Evolutionary conservation across 2,113 vertebrate genomes (phyloP), one percentile per base, ranked within the genome.

Genomic region (Neolamprologus sp.): DNA sequence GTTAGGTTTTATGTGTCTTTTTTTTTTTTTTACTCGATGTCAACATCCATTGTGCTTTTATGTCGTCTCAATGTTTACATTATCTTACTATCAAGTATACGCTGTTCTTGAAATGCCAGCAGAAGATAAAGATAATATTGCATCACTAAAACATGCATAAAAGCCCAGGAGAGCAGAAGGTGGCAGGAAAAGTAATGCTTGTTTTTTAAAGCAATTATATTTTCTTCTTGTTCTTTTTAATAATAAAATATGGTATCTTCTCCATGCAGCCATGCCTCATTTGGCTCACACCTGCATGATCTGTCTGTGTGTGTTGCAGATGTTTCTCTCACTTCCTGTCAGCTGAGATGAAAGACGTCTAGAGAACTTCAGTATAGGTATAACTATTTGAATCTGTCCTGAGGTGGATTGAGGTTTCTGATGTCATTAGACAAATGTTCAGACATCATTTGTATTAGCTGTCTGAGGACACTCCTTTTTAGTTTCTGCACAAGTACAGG

Each of bases 311-410:
- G 26, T n/a, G 17, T 6, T 51, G 73, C 45, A 51, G 45, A 78
- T 78, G 45, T 51, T 51, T 51, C 45, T 51, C 26, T 51, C 45
- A 78, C 45, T 30, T 51, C 28, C 12, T 40, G 19, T 57, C 12
- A 83, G 49, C 17, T 47, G 10, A 71, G 49, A 35, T 60, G 35
- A 30, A 83, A 21, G 7, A 33, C 7, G 3, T 71, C 3, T 16
- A 13, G 51, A 71, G 6, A 30, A 71, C 51, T n/a, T 82, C n/a
- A 0, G 9, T 1, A 45, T 5, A 33, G 19, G 13, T 49, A 4
- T 0, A 57, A n/a, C 23, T 54, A 17, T 37, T 5, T 82, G 35
- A 49, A 21, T 26, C 13, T 78, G n/a, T n/a, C 6, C 68, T 3
- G 71, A 75, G 3, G 42, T 53, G 13, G 17, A 10, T 28, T 17